phyloP scores from a whole-genome alignment of 2,113 vertebrate genomes.

The Anguilla japonica region DNA sequence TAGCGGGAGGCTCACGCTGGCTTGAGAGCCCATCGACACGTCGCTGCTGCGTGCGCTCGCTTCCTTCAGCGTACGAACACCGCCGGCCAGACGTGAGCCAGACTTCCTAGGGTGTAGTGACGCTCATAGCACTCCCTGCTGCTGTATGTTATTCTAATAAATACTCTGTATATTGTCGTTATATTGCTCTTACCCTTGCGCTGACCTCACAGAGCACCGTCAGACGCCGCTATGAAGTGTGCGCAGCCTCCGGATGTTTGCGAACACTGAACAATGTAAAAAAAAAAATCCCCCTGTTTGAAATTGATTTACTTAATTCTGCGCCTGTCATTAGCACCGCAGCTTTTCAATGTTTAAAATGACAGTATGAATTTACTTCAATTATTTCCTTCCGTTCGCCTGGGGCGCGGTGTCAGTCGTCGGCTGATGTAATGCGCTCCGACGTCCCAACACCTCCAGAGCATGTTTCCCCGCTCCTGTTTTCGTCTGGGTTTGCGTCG shows the following conservation, averaged over 20 bases:
- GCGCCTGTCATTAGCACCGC: slow-evolving; percentile 58
- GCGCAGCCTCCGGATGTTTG: slow-evolving; percentile 52
- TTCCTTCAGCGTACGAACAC: neutral
- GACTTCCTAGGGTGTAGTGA: neutral
- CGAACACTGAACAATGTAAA: slow-evolving; percentile 47
- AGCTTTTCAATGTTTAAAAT: slow-evolving; percentile 57
- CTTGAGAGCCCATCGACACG: neutral
- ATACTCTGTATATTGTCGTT: slow-evolving; percentile 26
- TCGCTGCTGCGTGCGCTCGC: neutral
- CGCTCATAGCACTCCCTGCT: neutral
- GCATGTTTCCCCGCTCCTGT: no score
- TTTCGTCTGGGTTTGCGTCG: neutral
- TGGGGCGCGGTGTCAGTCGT: neutral
- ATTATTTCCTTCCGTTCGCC: slow-evolving; percentile 42
- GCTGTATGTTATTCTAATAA: no score
- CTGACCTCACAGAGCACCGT: slow-evolving; percentile 39
- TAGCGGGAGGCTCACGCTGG: neutral
- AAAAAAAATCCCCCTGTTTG: slow-evolving; percentile 54
- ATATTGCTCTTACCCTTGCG: slow-evolving; percentile 46
- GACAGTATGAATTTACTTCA: slow-evolving; percentile 51
- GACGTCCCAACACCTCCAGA: no score
- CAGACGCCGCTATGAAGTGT: slow-evolving; percentile 44
- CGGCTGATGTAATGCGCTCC: no score
- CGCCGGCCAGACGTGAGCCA: neutral
- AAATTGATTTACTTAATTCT: slow-evolving; percentile 59